A percentile compares a stretch with the other conserved stretches of the same genome.
These are phyloP conservation scores for Enteromius unitaeniatus DNA, from an alignment of 2,797 vertebrate genomes.

Conservation along the genomic window DNA sequence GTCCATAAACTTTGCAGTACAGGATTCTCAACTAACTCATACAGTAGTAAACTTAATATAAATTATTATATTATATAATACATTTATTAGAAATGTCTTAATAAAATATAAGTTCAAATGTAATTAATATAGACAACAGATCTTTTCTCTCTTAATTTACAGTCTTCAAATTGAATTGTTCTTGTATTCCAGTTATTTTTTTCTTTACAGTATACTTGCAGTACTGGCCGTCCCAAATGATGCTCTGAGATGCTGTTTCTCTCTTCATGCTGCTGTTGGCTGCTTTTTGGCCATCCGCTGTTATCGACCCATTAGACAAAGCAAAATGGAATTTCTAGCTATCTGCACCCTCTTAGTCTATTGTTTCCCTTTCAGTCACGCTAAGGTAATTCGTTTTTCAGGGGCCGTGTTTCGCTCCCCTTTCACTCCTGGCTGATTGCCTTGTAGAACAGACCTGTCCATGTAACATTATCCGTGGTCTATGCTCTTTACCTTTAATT, in stretches of 20 bases:
- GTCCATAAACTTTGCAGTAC: neutral
- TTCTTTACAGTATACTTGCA: slow-evolving; percentile 20
- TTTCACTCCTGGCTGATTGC: slow-evolving; percentile 42
- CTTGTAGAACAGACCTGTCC: slow-evolving; percentile 48
- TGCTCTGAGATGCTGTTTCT: slow-evolving; percentile 35
- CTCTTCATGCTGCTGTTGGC: slow-evolving; percentile 39
- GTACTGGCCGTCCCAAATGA: neutral
- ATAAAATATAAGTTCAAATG: too few relatives aligned
- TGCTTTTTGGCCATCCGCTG: slow-evolving; percentile 36
- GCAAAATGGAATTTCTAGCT: slow-evolving; percentile 48
- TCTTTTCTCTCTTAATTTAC: neutral
- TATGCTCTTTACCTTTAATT: slow-evolving; percentile 48
- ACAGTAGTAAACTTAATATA: neutral
- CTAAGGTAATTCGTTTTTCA: slow-evolving; percentile 50
- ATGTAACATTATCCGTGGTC: slow-evolving; percentile 53
- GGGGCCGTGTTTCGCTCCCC: slow-evolving; percentile 32
- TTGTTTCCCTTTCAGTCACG: slow-evolving; percentile 49
- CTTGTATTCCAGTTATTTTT: neutral
- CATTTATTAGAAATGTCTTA: too few relatives aligned
- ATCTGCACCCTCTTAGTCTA: slow-evolving; percentile 48
- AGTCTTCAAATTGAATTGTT: neutral
- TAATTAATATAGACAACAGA: too few relatives aligned
- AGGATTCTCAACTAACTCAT: neutral
- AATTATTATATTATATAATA: too few relatives aligned
- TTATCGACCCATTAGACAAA: slow-evolving; percentile 53